A percentile compares a stretch with the other conserved stretches of the same genome.
These are phyloP conservation scores for Sphaeridia pumilis DNA, from an alignment of 2,888 invertebrate species.

Conservation along the genomic window DNA sequence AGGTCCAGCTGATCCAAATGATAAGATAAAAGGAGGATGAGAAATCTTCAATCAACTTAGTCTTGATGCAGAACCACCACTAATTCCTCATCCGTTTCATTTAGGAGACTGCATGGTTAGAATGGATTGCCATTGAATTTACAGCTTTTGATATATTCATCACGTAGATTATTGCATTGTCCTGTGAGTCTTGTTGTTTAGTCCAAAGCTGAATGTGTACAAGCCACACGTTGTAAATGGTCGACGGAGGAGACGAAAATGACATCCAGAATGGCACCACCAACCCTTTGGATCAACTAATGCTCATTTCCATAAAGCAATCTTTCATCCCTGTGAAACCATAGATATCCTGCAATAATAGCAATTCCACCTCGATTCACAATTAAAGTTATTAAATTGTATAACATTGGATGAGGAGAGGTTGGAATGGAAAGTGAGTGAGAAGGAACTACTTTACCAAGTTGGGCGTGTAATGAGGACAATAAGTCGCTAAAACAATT, in stretches of 20 bases:
- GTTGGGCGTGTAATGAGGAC: too few relatives aligned
- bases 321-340: background rate
- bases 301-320: conserved; percentile 1
- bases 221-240: too few relatives aligned
- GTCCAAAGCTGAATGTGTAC: too few relatives aligned
- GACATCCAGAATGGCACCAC: background rate
- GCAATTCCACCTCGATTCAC: conserved; percentile 1
- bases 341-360: too few relatives aligned
- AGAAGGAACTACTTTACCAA: too few relatives aligned
- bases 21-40: background rate
- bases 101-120: background rate
- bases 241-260: too few relatives aligned
- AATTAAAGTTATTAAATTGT: conserved; percentile 2
- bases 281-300: background rate
- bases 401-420: too few relatives aligned
- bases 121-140: background rate
- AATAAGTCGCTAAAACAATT: too few relatives aligned
- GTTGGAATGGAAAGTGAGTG: too few relatives aligned
- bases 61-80: too few relatives aligned
- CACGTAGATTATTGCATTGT: background rate
- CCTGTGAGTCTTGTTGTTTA: too few relatives aligned
- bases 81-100: conserved; percentile 1
- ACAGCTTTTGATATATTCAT: too few relatives aligned
- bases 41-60: conserved; percentile 4
- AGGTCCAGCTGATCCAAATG: background rate